A percentile compares a stretch with the other conserved stretches of the same genome.
Conservation (phyloP, 2,797 vertebrate species). For the Oryzias dopingdopingensis region DNA sequence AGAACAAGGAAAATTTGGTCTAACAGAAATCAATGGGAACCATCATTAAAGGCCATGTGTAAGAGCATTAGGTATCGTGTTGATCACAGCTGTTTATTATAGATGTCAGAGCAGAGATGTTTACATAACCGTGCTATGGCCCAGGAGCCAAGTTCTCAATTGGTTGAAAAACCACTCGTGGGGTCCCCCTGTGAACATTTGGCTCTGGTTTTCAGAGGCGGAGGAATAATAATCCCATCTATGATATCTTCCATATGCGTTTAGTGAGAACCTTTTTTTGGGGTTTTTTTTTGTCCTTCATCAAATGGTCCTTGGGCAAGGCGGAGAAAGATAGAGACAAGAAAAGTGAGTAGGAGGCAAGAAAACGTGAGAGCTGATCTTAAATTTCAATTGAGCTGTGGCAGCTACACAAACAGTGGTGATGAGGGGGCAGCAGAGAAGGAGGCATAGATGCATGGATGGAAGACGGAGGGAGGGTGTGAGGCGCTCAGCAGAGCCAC, state of each 20-base stretch:
- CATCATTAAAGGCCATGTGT: slow-evolving; percentile 21
- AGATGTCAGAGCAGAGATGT: slow-evolving; percentile 64
- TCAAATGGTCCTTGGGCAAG: slow-evolving; percentile 45
- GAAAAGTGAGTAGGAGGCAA: slow-evolving; percentile 56
- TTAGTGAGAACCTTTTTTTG: slow-evolving; percentile 28
- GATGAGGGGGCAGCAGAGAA: slow-evolving; percentile 52
- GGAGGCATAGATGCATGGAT: slow-evolving; percentile 63
- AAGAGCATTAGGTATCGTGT: slow-evolving; percentile 43
- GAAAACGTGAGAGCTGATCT: slow-evolving; percentile 64
- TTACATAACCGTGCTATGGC: slow-evolving; percentile 62
- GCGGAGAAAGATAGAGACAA: slow-evolving; percentile 32
- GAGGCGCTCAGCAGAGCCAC: slow-evolving; percentile 75
- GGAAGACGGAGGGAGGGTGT: slow-evolving; percentile 42
- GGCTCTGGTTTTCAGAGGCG: slow-evolving; percentile 49
- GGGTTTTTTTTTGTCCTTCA: slow-evolving; percentile 54
- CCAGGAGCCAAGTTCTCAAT: slow-evolving; percentile 43
- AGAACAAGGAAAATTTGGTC: slow-evolving; percentile 50
- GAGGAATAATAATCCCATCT: slow-evolving; percentile 68
- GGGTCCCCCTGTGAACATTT: slow-evolving; percentile 66
- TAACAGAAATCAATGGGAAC: slow-evolving; percentile 47
- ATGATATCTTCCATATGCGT: slow-evolving; percentile 73
- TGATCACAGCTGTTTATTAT: slow-evolving; percentile 63
- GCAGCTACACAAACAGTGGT: slow-evolving; percentile 74
- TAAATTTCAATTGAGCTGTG: slow-evolving; percentile 68
- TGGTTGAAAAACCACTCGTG: slow-evolving; percentile 64